Evolutionary conservation across 2,888 invertebrate species (phyloP).

Genomic region (Brenthis daphne): DNA sequence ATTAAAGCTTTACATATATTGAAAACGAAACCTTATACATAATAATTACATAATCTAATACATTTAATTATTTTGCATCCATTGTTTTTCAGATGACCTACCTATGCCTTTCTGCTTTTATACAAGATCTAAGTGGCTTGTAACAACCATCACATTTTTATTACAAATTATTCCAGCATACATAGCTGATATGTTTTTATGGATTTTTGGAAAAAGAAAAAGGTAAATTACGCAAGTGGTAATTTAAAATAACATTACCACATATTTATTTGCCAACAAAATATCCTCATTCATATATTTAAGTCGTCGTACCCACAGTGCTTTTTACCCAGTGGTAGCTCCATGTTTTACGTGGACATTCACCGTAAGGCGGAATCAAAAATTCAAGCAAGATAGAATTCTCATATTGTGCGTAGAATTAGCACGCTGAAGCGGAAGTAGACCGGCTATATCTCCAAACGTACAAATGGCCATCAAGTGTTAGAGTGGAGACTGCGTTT

Average conservation of each 20-base stretch:
- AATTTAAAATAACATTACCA: neutral
- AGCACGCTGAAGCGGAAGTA: too few species aligned
- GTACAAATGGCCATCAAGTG: too few species aligned
- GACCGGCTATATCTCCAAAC: too few species aligned
- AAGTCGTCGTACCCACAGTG: too few species aligned
- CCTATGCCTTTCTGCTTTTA: neutral
- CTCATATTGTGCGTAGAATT: too few species aligned
- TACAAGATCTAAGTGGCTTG: neutral
- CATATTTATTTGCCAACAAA: neutral
- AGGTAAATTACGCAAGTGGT: neutral
- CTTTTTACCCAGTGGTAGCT: too few species aligned
- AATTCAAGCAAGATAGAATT: too few species aligned
- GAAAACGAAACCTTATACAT: neutral
- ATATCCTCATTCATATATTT: neutral
- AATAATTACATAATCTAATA: neutral
- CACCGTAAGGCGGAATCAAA: too few species aligned
- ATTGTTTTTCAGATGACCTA: slow-evolving; percentile 3
- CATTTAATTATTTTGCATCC: neutral
- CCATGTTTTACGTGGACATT: too few species aligned
- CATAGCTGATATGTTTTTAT: neutral
- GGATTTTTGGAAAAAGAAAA: neutral
- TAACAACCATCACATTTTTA: neutral
- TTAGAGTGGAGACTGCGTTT: too few species aligned
- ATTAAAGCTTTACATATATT: neutral
- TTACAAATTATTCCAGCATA: neutral